Evolutionary conservation across 92 coral and sea anemone genomes (phyloP).

Genomic region (Phenganax subtilis): DNA sequence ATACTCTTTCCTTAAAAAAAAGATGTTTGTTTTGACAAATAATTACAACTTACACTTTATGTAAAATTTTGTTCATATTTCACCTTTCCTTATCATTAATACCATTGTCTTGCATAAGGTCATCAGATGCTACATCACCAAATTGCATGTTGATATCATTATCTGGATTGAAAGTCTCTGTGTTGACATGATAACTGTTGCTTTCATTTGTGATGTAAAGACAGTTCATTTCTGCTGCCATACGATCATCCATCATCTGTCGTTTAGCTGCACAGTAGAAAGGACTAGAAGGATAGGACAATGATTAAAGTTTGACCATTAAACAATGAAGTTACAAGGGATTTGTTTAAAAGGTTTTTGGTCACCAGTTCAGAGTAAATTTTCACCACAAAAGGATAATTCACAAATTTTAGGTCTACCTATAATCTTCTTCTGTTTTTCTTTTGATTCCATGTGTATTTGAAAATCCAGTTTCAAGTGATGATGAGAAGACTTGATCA

Average conservation of each 20-base stretch:
- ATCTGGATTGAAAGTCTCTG: conserved; percentile 10
- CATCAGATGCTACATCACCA: conserved; percentile 3
- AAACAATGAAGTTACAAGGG: too few relatives aligned
- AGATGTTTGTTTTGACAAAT: background rate
- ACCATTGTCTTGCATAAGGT: background rate
- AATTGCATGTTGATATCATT: conserved; percentile 18
- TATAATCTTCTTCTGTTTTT: conserved; percentile 9
- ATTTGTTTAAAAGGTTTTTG: too few relatives aligned
- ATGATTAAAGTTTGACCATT: too few relatives aligned
- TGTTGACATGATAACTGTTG: conserved; percentile 48
- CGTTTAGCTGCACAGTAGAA: conserved; percentile 46
- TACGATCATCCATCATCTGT: conserved; percentile 76
- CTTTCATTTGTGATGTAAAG: conserved; percentile 79
- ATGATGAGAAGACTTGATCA: too few relatives aligned
- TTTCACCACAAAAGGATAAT: too few relatives aligned
- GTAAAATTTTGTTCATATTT: background rate
- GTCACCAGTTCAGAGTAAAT: too few relatives aligned
- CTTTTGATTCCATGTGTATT: background rate
- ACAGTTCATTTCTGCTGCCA: conserved; percentile 97
- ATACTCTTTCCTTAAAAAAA: conserved; percentile 2
- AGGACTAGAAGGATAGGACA: background rate
- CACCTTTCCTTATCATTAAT: background rate
- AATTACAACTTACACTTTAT: background rate
- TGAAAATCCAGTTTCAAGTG: too few relatives aligned
- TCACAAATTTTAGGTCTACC: background rate